phyloP scores from a whole-genome alignment of 2,797 vertebrate genomes.

The Malacoraja senta region DNA sequence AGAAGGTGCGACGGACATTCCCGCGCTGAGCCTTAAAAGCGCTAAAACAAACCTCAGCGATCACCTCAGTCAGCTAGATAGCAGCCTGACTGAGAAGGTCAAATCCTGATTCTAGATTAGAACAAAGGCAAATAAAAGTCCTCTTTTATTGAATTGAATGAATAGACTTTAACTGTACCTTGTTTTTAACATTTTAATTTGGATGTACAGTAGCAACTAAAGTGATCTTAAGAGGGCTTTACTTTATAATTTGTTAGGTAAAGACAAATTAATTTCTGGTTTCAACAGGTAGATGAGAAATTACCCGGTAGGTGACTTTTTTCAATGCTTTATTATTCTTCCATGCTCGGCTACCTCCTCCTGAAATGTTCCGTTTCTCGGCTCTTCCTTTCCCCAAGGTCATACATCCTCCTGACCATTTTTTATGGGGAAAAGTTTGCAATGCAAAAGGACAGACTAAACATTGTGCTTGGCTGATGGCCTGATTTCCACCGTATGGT shows the following conservation, averaged over 20 bases:
- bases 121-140: slow-evolving; percentile 48
- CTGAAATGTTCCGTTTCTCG: neutral
- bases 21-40: slow-evolving; percentile 66
- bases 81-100: slow-evolving; percentile 23
- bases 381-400: neutral
- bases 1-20: slow-evolving; percentile 84
- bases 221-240: slow-evolving; percentile 31
- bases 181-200: slow-evolving; percentile 30
- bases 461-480: neutral
- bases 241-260: slow-evolving; percentile 10
- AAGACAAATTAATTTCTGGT: slow-evolving; percentile 27
- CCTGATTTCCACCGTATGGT: slow-evolving; percentile 14
- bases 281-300: slow-evolving; percentile 21
- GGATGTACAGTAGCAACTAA: slow-evolving; percentile 21
- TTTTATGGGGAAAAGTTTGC: neutral
- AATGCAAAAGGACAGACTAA: neutral
- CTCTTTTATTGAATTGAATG: slow-evolving; percentile 20
- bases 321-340: slow-evolving; percentile 16
- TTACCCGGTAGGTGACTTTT: neutral
- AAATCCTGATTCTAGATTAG: slow-evolving; percentile 40
- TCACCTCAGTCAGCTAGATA: neutral
- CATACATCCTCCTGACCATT: neutral
- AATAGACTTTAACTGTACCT: slow-evolving; percentile 15
- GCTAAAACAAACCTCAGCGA: slow-evolving; percentile 37
- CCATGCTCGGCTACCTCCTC: neutral